These are phyloP conservation scores for Bimastos eiseni DNA, from an alignment of 2,888 invertebrate species.

Conservation along the genomic window DNA sequence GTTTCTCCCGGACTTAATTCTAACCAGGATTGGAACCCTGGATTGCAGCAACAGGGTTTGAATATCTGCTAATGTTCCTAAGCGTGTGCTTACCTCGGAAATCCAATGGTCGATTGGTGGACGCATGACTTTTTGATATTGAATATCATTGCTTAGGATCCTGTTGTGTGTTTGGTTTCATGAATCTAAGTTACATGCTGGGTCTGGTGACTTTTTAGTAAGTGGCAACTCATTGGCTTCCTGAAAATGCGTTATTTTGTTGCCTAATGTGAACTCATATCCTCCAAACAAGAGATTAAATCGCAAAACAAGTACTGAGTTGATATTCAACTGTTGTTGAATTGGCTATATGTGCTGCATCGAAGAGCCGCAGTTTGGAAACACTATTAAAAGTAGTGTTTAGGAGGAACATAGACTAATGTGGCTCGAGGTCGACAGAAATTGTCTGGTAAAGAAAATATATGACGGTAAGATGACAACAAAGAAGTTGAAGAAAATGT, in stretches of 20 bases:
- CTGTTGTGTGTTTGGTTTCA: not conserved
- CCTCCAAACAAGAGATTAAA: not conserved
- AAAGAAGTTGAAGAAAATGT: too few species aligned
- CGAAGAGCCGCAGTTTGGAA: not conserved
- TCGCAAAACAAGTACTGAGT: not conserved
- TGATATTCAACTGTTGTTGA: not conserved
- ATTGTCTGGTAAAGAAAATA: too few species aligned
- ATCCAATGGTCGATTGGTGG: not conserved
- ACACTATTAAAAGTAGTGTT: not conserved
- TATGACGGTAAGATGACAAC: too few species aligned
- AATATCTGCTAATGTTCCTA: too few species aligned
- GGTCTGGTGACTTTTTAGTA: not conserved
- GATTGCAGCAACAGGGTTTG: not conserved
- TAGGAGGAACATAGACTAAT: not conserved
- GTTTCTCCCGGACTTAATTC: not conserved
- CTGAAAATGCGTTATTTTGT: not conserved
- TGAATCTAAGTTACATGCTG: not conserved
- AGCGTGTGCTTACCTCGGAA: not conserved
- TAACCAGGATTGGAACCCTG: not conserved
- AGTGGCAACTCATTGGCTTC: not conserved
- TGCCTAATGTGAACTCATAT: not conserved
- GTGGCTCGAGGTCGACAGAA: not conserved
- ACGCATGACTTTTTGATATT: not conserved
- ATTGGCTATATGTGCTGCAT: not conserved
- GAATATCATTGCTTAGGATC: slow-evolving; percentile 3